Conservation (phyloP, 2,888 invertebrate genomes). For the Orthosia gothica region DNA sequence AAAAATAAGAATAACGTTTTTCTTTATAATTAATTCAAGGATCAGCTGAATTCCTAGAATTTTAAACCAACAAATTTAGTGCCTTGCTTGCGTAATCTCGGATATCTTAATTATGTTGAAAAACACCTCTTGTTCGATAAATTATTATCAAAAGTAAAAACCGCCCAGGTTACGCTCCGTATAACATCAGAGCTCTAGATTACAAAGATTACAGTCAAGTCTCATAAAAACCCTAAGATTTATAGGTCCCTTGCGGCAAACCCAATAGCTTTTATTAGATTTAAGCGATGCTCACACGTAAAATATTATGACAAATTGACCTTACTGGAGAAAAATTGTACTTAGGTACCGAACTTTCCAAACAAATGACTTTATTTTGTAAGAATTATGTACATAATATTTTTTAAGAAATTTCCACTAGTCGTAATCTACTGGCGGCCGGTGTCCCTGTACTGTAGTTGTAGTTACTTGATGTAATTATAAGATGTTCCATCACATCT, state of each 20-base stretch:
- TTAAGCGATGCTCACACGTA: conserved; percentile 68
- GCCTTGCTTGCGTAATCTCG: no score
- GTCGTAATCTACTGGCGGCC: neutral
- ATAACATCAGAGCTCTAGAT: conserved; percentile 69
- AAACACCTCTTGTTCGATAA: neutral
- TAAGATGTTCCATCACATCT: no score
- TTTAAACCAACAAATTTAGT: neutral
- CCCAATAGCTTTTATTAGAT: conserved; percentile 73
- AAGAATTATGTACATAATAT: conserved; percentile 2
- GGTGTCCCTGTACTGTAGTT: neutral
- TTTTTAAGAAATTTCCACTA: neutral
- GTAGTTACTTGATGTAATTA: neutral
- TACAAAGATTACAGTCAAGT: conserved; percentile 69
- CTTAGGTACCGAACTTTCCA: conserved; percentile 8
- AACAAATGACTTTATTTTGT: conserved; percentile 27
- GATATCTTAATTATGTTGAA: neutral
- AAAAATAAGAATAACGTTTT: no score
- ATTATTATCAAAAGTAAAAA: conserved; percentile 13
- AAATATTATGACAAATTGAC: conserved; percentile 72
- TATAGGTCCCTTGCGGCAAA: conserved; percentile 71
- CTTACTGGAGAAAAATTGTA: conserved; percentile 37
- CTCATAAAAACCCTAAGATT: conserved; percentile 74
- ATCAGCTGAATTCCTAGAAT: neutral
- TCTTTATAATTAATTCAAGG: no score
- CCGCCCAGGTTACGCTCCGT: neutral